Base-by-base conservation (phyloP, 2,888 invertebrate species). In the Amblyjoppa proteus region DNA sequence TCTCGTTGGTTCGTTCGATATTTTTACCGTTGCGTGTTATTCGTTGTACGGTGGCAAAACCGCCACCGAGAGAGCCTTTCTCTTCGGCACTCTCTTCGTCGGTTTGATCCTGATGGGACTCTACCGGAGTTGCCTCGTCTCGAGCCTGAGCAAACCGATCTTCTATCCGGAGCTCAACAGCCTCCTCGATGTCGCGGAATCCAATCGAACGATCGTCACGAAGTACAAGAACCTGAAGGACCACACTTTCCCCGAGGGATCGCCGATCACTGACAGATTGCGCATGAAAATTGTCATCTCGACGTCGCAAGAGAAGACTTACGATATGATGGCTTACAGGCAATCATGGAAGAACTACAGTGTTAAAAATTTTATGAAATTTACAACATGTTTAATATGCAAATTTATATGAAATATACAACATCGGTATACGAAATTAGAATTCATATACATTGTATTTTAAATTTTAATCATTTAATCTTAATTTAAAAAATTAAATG, bases 71-170 rank as follows among this genome's bases (percentile, higher is more conserved):
- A 88, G 85, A 64, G 77, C 84, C 3, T 87, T 92, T 34, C 79
- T 91, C 0, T 20, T 86, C 2, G 88, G 88, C 2, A 87, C 88
- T 0, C 87, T 92, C 3, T 88, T 91, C 58, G 87, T 92, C 75
- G 83, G 86, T 0, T 45, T 91, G 0, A 80, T 92, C 13, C 51
- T 92, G 0, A 75, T 83, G 25, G 90, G 90, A 0, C 64, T 91
- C 2, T 92, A 92, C 9, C 88, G 90, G 7, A 91, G 91, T 45
- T 84, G 75, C 20, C 76, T 92, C 25, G 88, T 92, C 0, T 90
- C 90, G 16, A 88, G 87, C 2, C 49, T 92, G 16, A 92, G 90
- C 66, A 87, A 91, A 71, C 91, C 92, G 0, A 80, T 88, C 3
- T 89, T 86, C 11, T 89, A 90, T 69, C 89, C 89, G 0, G 89